Evolutionary conservation across 2,797 vertebrate species (phyloP).

Genomic region (Harpagifer antarcticus): DNA sequence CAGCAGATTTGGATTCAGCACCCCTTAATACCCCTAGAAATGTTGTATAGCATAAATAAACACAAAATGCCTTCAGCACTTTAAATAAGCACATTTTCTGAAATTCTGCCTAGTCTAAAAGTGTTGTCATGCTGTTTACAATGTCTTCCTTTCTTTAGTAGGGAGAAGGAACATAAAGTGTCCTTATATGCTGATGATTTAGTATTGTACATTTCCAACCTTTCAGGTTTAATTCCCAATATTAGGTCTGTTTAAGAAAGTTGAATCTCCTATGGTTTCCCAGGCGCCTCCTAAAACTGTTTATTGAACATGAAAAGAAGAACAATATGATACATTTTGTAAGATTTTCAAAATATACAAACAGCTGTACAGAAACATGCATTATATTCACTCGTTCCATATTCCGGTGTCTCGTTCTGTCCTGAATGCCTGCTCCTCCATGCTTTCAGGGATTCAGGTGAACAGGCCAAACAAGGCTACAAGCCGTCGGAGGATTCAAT

Average conservation of each 20-base stretch:
- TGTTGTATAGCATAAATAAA: too few relatives aligned
- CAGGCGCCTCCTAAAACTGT: background rate
- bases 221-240: too few relatives aligned
- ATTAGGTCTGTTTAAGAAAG: background rate
- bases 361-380: background rate
- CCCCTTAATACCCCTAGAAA: too few relatives aligned
- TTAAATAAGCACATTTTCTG: too few relatives aligned
- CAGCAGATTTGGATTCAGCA: too few relatives aligned
- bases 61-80: too few relatives aligned
- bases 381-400: background rate
- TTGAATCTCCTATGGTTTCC: background rate
- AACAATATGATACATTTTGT: background rate
- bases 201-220: too few relatives aligned
- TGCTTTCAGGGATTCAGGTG: slow-evolving; percentile 87
- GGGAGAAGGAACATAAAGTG: too few relatives aligned
- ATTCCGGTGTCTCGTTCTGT: slow-evolving; percentile 21
- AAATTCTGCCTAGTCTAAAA: too few relatives aligned
- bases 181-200: too few relatives aligned
- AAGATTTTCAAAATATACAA: background rate
- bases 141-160: too few relatives aligned
- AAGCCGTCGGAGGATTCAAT: slow-evolving; percentile 57
- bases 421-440: slow-evolving; percentile 50
- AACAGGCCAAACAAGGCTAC: slow-evolving; percentile 54
- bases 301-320: background rate
- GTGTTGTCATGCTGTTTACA: too few relatives aligned